Conservation (phyloP, 2,113 vertebrate species). For the Dasyornis broadbenti region DNA sequence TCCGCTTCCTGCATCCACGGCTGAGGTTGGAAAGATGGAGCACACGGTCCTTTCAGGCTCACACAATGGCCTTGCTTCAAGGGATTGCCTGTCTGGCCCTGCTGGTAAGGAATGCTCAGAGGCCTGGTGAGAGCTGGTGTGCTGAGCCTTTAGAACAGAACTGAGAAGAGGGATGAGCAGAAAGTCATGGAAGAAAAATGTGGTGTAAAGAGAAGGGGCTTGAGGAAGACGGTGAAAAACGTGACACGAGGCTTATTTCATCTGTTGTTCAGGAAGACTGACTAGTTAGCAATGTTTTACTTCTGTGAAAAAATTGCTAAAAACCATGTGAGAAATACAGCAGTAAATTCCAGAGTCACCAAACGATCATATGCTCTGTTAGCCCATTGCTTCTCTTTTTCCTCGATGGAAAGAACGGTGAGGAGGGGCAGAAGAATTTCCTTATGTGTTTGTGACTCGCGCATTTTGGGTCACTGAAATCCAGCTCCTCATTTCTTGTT, state of each 20-base stretch:
- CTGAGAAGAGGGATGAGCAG: background rate
- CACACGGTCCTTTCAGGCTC: background rate
- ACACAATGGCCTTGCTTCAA: background rate
- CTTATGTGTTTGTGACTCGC: accelerated
- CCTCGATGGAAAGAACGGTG: accelerated
- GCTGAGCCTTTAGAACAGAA: background rate
- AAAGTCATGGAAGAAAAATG: background rate
- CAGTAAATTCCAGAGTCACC: background rate
- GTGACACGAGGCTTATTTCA: background rate
- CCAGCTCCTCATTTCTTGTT: background rate
- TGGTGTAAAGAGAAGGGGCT: background rate
- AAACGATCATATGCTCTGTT: background rate
- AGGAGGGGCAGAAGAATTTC: background rate
- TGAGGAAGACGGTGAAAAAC: background rate
- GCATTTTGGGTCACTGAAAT: background rate
- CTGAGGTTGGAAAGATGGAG: background rate
- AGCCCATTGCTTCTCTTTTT: background rate
- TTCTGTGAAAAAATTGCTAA: background rate
- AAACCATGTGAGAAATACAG: background rate
- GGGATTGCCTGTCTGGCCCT: background rate
- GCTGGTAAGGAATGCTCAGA: background rate
- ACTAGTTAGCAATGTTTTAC: too few species aligned
- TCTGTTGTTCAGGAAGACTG: background rate
- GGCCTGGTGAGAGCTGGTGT: background rate
- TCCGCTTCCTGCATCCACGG: background rate